Evolutionary conservation across 2,113 vertebrate species (phyloP).

Genomic region (Anarrhichthys ocellatus): DNA sequence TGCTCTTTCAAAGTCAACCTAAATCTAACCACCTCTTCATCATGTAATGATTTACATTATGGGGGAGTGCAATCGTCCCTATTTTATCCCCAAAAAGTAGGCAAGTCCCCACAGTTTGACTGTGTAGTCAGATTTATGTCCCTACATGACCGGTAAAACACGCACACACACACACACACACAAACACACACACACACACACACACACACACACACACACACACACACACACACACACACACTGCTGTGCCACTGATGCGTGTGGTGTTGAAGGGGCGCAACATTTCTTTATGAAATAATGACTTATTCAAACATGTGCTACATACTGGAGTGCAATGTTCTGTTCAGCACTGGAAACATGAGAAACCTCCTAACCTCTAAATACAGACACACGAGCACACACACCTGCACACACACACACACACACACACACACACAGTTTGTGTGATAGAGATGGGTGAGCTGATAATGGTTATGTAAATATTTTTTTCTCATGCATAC

Average conservation of each 20-base stretch:
- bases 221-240: not conserved
- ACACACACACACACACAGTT: not conserved
- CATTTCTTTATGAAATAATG: constrained; percentile 33
- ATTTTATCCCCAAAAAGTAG: too few species aligned
- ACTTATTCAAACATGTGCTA: constrained; percentile 58
- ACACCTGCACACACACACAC: constrained; percentile 9
- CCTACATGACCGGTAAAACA: not conserved
- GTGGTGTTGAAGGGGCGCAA: constrained; percentile 30
- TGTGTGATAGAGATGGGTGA: constrained; percentile 25
- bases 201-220: not conserved
- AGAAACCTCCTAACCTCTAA: constrained; percentile 56
- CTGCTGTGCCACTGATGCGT: not conserved
- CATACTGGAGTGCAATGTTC: constrained; percentile 63
- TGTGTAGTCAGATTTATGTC: not conserved
- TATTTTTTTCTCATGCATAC: constrained; percentile 69
- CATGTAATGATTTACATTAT: too few species aligned
- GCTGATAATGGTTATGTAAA: constrained; percentile 67
- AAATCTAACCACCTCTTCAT: too few species aligned
- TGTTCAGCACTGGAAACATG: constrained; percentile 62
- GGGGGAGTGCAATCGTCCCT: too few species aligned
- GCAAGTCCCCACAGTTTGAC: not conserved
- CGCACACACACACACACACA: not conserved
- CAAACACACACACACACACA: not conserved
- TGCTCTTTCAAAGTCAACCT: not conserved
- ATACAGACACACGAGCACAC: not conserved